Evolutionary conservation across 1,140 invertebrate genomes (phyloP).

Genomic region (Procambarus virginalis): DNA sequence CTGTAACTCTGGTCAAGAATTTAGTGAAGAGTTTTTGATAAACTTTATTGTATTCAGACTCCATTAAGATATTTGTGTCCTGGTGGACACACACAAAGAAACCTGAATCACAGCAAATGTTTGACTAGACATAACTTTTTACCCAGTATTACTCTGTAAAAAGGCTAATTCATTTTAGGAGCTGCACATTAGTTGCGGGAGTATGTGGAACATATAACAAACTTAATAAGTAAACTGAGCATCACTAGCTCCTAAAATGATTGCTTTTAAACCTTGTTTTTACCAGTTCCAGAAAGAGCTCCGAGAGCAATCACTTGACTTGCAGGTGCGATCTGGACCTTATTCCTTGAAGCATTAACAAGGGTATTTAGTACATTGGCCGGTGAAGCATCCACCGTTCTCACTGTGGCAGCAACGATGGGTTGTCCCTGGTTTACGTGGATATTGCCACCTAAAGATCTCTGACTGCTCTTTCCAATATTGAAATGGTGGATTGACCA

Average conservation of each 20-base stretch:
- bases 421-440: not conserved
- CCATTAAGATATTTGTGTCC: no score
- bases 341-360: not conserved
- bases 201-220: not conserved
- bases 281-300: not conserved
- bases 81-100: not conserved
- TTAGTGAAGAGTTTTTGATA: no score
- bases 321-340: not conserved
- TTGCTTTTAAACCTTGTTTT: not conserved
- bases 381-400: not conserved
- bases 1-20: no score
- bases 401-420: not conserved
- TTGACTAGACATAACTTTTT: not conserved
- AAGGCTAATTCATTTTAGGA: no score
- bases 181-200: not conserved
- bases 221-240: not conserved
- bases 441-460: not conserved
- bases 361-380: not conserved
- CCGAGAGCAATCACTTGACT: not conserved
- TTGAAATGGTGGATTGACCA: not conserved
- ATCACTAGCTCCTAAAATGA: not conserved
- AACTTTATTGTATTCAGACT: no score
- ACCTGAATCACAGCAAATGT: not conserved
- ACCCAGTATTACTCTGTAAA: not conserved
- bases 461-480: not conserved